These are phyloP conservation scores for Argyra leucocephala DNA, from an alignment of 2,888 invertebrate species.

Conservation along the genomic window DNA sequence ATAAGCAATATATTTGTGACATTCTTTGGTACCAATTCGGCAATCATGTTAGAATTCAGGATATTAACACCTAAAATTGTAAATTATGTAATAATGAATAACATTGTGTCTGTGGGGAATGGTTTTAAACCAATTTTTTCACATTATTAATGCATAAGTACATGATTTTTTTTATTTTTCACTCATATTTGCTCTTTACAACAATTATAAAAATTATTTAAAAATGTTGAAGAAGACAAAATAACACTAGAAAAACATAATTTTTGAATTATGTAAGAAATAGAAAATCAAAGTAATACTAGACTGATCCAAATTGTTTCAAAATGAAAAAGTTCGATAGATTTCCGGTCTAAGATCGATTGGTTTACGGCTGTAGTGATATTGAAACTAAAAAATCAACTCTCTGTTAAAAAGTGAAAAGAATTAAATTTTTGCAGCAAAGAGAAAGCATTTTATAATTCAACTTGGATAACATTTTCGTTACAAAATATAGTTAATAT, in stretches of 20 bases:
- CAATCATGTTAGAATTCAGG: conserved; percentile 70
- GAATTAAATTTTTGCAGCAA: too few species aligned
- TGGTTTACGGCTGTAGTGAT: too few species aligned
- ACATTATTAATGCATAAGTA: conserved; percentile 37
- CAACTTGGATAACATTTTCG: too few species aligned
- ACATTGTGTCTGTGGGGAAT: conserved; percentile 61
- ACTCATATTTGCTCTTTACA: conserved; percentile 30
- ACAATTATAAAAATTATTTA: background rate
- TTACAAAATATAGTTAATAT: too few species aligned
- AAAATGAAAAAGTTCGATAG: too few species aligned
- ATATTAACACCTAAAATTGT: conserved; percentile 71
- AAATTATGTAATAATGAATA: conserved; percentile 67
- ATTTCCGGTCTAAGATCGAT: too few species aligned
- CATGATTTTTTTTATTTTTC: conserved; percentile 30
- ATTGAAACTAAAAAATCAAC: too few species aligned
- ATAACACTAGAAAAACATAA: background rate
- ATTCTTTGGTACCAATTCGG: conserved; percentile 62
- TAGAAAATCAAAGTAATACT: background rate
- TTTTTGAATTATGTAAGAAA: background rate
- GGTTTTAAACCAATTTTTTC: conserved; percentile 50
- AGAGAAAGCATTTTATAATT: too few species aligned
- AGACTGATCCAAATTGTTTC: too few species aligned
- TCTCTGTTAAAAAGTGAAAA: too few species aligned
- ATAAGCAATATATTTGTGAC: conserved; percentile 72
- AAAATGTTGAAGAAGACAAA: background rate